Percentiles rank a stretch among this genome's conserved stretches.
These are phyloP conservation scores for Eleginops maclovinus DNA, from an alignment of 2,113 vertebrate species.

Conservation along the genomic window DNA sequence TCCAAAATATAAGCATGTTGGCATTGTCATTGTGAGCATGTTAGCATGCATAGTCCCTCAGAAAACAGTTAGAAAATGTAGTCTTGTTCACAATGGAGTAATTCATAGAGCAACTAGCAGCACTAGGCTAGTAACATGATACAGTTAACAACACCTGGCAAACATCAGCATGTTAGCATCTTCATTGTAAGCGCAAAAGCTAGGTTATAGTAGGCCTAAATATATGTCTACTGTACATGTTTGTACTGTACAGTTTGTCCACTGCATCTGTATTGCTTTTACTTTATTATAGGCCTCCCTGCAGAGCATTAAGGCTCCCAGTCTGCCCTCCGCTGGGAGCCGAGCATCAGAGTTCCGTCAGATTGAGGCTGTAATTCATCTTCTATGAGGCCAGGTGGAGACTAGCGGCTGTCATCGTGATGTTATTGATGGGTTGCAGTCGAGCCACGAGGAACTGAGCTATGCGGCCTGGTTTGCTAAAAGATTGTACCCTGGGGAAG, in stretches of 20 bases:
- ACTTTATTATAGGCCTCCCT: conserved; percentile 26
- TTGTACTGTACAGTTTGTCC: neutral
- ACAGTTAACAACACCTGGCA: no score
- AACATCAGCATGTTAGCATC: no score
- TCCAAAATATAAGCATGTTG: neutral
- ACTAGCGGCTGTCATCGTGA: conserved; percentile 62
- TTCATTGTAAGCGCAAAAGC: neutral
- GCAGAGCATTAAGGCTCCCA: conserved; percentile 15
- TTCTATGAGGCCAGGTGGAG: conserved; percentile 54
- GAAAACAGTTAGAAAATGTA: no score
- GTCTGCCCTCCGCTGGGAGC: conserved; percentile 15
- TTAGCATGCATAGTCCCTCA: no score
- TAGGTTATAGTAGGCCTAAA: neutral
- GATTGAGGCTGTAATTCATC: conserved; percentile 60
- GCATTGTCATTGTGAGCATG: neutral
- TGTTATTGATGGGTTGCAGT: conserved; percentile 64
- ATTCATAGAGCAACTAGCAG: no score
- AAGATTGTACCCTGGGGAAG: neutral
- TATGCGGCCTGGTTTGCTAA: neutral
- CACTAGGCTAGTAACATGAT: no score
- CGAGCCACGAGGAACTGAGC: conserved; percentile 3
- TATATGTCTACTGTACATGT: conserved; percentile 14
- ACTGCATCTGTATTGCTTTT: neutral
- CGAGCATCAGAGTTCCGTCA: conserved; percentile 30
- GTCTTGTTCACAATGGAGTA: no score